These are phyloP conservation scores for Chrysopa pallens DNA, from an alignment of 1,140 invertebrate genomes.

Conservation along the genomic window DNA sequence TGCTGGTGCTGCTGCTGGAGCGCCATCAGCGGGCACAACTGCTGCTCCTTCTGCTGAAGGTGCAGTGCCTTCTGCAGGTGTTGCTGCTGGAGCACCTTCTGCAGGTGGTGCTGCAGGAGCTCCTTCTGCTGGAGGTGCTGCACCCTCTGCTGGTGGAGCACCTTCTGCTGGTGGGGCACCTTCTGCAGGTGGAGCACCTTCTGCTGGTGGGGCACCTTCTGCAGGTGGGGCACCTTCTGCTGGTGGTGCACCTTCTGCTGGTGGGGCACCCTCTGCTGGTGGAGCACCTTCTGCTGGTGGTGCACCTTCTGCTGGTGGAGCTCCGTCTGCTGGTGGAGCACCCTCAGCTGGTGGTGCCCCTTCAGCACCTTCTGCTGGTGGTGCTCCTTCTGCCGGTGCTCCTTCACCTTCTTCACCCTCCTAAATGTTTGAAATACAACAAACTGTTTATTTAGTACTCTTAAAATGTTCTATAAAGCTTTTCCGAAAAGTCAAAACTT, in stretches of 20 bases:
- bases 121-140: conserved; percentile 9
- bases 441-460: too few species aligned
- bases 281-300: conserved; percentile 13
- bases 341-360: conserved; percentile 21
- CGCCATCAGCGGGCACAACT: conserved; percentile 16
- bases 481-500: too few species aligned
- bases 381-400: conserved; percentile 13
- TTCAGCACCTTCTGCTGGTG: conserved; percentile 19
- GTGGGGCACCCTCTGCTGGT: conserved; percentile 14
- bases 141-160: conserved; percentile 24
- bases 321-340: conserved; percentile 26
- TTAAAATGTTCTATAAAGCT: too few species aligned
- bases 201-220: conserved; percentile 20
- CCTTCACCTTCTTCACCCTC: conserved; percentile 14
- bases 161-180: conserved; percentile 8
- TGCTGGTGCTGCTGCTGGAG: conserved; percentile 14
- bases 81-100: conserved; percentile 10
- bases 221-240: conserved; percentile 15
- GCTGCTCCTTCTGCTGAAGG: conserved; percentile 8
- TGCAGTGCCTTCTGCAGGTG: conserved; percentile 13
- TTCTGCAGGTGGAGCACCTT: conserved; percentile 16
- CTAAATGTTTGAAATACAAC: conserved; percentile 1
- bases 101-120: conserved; percentile 19
- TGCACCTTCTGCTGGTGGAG: conserved; percentile 24
- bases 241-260: conserved; percentile 24